These are phyloP conservation scores for Falcaria lacertinaria DNA, from an alignment of 2,888 invertebrate genomes.

Conservation along the genomic window DNA sequence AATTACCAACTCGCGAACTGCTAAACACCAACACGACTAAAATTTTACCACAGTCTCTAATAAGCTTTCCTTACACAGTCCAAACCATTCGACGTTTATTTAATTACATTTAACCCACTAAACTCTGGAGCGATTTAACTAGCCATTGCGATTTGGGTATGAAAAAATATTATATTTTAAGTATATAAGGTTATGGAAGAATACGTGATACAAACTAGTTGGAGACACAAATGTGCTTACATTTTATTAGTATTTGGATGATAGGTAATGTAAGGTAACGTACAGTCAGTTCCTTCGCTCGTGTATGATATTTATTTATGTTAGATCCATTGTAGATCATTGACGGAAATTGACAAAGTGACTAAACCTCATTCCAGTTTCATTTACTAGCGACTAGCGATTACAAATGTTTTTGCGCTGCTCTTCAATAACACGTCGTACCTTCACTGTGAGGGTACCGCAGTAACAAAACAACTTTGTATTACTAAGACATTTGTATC, in stretches of 20 bases:
- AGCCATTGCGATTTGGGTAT: not conserved
- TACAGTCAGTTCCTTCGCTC: not conserved
- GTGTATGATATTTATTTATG: not conserved
- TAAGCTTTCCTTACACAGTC: not conserved
- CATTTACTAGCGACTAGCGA: too few species aligned
- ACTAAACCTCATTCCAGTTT: too few species aligned
- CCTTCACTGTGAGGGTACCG: too few species aligned
- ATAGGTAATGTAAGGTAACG: not conserved
- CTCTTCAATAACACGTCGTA: too few species aligned
- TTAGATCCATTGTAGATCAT: not conserved
- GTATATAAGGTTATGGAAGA: not conserved
- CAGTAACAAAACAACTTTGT: too few species aligned
- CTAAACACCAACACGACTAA: constrained; percentile 37
- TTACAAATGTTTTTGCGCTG: too few species aligned
- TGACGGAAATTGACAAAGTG: not conserved
- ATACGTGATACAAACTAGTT: not conserved
- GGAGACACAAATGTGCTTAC: too few species aligned
- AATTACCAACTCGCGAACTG: constrained; percentile 35
- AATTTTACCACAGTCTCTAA: constrained; percentile 1
- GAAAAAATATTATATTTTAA: not conserved
- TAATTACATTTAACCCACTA: constrained; percentile 2
- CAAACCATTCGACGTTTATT: constrained; percentile 17
- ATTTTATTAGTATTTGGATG: too few species aligned
- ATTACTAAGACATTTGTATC: too few species aligned
- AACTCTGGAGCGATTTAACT: constrained; percentile 3